phyloP scores from a whole-genome alignment of 2,113 vertebrate genomes.

The Martes martes region DNA sequence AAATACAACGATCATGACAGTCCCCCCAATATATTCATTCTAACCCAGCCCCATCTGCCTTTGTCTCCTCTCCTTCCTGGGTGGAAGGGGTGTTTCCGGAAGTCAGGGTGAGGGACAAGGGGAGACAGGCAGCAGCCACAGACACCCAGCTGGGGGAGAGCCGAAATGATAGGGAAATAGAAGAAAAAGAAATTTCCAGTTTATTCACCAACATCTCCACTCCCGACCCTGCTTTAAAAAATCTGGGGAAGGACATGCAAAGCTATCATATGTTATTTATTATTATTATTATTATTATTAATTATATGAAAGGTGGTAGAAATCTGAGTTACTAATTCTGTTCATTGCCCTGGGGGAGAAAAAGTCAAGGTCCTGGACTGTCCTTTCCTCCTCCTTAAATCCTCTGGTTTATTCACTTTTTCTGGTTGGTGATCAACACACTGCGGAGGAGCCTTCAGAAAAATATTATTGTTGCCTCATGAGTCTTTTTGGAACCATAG shows the following conservation, averaged over 20 bases:
- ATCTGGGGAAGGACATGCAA: background rate
- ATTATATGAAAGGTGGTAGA: background rate
- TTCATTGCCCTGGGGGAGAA: background rate
- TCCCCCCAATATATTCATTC: background rate
- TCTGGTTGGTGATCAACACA: background rate
- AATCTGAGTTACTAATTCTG: background rate
- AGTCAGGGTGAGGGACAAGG: background rate
- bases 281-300: background rate
- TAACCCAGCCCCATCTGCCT: background rate
- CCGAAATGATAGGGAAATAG: background rate
- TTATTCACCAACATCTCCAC: background rate
- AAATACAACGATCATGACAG: background rate
- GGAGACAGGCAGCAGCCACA: background rate
- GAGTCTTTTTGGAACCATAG: background rate
- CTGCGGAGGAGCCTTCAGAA: background rate
- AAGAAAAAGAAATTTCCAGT: background rate
- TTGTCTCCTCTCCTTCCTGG: background rate
- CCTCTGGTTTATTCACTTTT: background rate
- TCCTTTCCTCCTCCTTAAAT: background rate
- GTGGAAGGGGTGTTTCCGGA: background rate
- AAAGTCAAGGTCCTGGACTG: background rate
- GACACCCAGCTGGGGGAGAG: background rate
- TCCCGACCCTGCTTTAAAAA: background rate
- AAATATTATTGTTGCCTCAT: background rate
- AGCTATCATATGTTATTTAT: background rate